These are phyloP conservation scores for Gorsachius magnificus DNA, from an alignment of 2,797 vertebrate genomes.

Conservation along the genomic window DNA sequence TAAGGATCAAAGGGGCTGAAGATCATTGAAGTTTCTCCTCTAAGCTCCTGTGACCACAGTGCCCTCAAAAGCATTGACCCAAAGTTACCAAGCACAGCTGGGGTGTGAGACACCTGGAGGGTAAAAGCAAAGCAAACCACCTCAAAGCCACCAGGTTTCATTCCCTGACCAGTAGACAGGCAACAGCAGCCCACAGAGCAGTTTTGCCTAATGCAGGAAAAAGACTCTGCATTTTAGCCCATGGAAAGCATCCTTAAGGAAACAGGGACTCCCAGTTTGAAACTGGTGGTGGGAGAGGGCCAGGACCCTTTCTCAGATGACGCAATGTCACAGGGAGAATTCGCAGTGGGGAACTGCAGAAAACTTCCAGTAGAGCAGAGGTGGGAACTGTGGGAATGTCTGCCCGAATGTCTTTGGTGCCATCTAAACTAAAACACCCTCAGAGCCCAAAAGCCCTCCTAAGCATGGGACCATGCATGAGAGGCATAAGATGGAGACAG, in stretches of 20 bases:
- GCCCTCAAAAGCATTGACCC: neutral
- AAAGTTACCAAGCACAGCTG: neutral
- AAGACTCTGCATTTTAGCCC: neutral
- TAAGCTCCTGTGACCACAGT: neutral
- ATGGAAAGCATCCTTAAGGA: neutral
- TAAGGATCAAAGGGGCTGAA: neutral
- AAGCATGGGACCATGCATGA: neutral
- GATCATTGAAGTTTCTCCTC: neutral
- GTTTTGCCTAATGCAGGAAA: neutral
- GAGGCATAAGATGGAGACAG: neutral
- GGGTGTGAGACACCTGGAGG: neutral
- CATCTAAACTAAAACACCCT: neutral
- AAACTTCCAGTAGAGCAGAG: neutral
- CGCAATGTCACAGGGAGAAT: neutral
- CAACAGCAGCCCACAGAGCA: neutral
- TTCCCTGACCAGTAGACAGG: neutral
- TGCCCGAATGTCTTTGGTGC: fast-evolving
- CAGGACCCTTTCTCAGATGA: neutral
- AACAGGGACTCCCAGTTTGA: neutral
- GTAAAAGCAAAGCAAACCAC: neutral
- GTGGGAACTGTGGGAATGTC: neutral
- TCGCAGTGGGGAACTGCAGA: neutral
- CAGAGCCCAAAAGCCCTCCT: neutral
- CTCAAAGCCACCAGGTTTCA: neutral
- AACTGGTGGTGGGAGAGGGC: neutral